Evolutionary conservation across 2,113 vertebrate species (phyloP).

Genomic region (Tenebrosternarchus preto): DNA sequence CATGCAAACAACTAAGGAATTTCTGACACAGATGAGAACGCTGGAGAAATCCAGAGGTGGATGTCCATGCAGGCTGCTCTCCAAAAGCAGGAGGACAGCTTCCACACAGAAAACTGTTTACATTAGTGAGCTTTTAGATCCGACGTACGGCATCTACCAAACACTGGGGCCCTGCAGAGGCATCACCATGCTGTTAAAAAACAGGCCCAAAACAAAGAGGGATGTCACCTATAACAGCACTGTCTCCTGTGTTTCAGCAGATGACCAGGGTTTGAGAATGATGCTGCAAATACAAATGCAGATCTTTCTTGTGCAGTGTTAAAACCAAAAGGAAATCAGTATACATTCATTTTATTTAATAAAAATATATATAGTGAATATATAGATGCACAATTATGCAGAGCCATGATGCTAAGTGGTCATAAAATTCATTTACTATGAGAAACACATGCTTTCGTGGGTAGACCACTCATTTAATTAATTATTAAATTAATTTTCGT

Average conservation of each 20-base stretch:
- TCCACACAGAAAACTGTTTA: conserved; percentile 45
- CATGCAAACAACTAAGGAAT: conserved; percentile 4
- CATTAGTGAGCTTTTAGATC: conserved; percentile 40
- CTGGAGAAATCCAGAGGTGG: not conserved
- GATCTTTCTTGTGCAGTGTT: not conserved
- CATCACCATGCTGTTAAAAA: not conserved
- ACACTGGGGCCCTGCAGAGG: conserved; percentile 15
- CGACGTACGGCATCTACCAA: conserved; percentile 24
- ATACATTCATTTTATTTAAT: too few species aligned
- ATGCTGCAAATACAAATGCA: not conserved
- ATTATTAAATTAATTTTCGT: too few species aligned
- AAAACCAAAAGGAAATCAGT: not conserved
- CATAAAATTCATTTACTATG: too few species aligned
- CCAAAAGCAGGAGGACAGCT: conserved; percentile 3
- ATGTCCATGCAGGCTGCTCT: not conserved
- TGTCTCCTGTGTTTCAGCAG: not conserved
- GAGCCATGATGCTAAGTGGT: too few species aligned
- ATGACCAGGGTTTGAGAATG: not conserved
- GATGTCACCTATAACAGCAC: not conserved
- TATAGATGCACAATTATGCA: too few species aligned
- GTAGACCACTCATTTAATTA: too few species aligned
- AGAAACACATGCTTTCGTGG: too few species aligned
- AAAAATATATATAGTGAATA: too few species aligned
- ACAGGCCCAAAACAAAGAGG: conserved; percentile 10
- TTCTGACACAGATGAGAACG: not conserved